Base-by-base conservation (phyloP, 1,140 invertebrate species). In the Listronotus oregonensis region DNA sequence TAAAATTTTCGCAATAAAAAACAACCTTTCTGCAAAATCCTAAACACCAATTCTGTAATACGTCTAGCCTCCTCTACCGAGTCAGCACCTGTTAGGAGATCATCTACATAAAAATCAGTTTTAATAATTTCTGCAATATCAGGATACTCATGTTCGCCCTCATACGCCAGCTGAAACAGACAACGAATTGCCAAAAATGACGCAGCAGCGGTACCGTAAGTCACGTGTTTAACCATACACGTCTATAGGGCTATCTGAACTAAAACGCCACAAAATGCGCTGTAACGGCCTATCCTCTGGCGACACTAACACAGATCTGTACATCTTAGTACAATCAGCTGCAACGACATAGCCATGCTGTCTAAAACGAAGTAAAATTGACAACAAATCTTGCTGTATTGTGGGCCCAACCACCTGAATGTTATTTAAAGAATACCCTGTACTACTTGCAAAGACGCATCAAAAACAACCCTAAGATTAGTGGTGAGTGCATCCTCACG, bases 311-410 rank as follows among this genome's bases (percentile, higher is more conserved):
- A 81, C 72, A 59, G 77, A 73, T 10, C 75, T 56, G 58, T 80
- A 82, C 73, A 80, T 80, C 68, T 81, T 78, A 27, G 59, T 65
- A 11, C 81, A 73, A 58, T 83, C 81, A 6, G 74, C 75, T 14
- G 70, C 63, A n/a, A 82, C 64, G 18, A 76, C 77, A 52, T 77
- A 64, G n/a, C 43, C 67, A 65, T 79, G 73, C 40, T 56, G 63
- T 50, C 81, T 42, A 75, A 80, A 82, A 44, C 80, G 69, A 68
- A 64, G 75, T 18, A 63, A n/a, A 34, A 52, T 63, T n/a, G 49
- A 49, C 10, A 60, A 34, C 14, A 83, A 49, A 50, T 82, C 78
- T 6, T 76, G 47, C 64, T 79, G 77, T 34, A 79, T 63, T 6
- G 49, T 74, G 17, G 77, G 72, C 1, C 77, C 74, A 1, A 65